Evolutionary conservation across 2,113 vertebrate genomes (phyloP), one percentile per base, ranked within the genome.

Genomic region (Gadus chalcogrammus): DNA sequence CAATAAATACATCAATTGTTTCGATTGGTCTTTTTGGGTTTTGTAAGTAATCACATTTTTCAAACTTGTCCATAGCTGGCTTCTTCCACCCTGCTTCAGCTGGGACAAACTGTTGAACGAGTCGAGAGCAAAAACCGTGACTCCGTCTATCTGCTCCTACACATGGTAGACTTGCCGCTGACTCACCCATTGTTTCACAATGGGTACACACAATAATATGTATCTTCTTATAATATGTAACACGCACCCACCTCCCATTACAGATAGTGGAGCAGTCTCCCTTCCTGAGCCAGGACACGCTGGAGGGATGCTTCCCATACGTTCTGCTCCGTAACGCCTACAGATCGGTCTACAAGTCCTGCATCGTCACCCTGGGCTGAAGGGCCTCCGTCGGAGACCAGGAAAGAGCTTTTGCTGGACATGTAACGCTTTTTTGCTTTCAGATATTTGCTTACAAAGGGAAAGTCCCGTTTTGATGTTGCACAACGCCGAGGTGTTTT

Each of bases 301-400:
- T 98, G 90, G 96, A 98, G 85, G 91, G 85, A 82, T 95, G 94
- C 77, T 98, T 98, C 77, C 96, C 96, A 0, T 97, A 97, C 0
- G 95, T 94, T 17, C 90, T 97, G 38, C 93, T 97, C 27, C 90
- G 95, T 28, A 98, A 98, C 15, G 94, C 95, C 58, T 97, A 95
- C 88, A 92, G 94, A 55, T 95, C 96, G 67, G 94, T 96, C 52
- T 93, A 93, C 87, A 89, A 84, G 62, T 65, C 88, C 35, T 89
- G 90, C 71, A 28, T 92, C 62, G 6, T 90, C 74, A 91, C 89
- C 11, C 31, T 89, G 69, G 88, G 87, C 56, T 93, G 76, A 86
- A 35, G 42, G 28, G 35, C 8, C 7, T 85, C 9, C 8, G 42
- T 48, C 0, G 22, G 42, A 48, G 42, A 48, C 1, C 42, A 13